Evolutionary conservation across 2,888 invertebrate species (phyloP), one percentile per base, ranked within the genome.

Genomic region (Drosophila conformis): DNA sequence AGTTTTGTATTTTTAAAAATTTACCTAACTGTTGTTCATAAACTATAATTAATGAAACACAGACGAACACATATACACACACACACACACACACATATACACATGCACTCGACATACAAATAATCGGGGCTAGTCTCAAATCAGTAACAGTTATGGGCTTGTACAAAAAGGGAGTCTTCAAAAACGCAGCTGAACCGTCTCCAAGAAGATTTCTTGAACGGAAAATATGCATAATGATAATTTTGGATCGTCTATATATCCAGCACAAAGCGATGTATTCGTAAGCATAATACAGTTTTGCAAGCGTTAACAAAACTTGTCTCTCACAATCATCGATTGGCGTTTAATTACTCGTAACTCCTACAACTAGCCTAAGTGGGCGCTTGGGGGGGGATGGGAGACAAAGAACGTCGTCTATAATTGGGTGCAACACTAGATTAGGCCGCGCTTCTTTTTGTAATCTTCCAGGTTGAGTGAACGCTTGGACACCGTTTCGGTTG

Each of bases 361-460:
- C 59, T 53, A 78, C 63, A 60, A 49, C 72, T 73, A 80, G 27
- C 48, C 42, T 64, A 54, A 65, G 59, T 57, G 8, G 46, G n/a
- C 11, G 4, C 3, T n/a, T 18, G 18, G 11, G 42, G 29, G 4
- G 11, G 21, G 42, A 21, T 46, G 13, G 42, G 42, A 21, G 4
- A 61, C n/a, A 38, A 38, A 38, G 27, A 56, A 38, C 38, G 4
- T 27, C 56, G 51, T 36, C 33, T 36, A 53, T 63, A 66, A 60
- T 69, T 73, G 53, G 57, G 59, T 54, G 36, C 15, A 31, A 51
- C 57, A 58, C 90, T 95, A 97, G 93, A 98, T 98, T 75, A 98
- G 95, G 63, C 98, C 98, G 84, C 98, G 95, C 90, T 98, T 96
- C 93, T 98, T 97, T 94, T 98, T 98, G 93, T 98, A 98, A 92